Percentiles rank a stretch among this genome's conserved stretches.
Evolutionary conservation across 2,797 vertebrate species (phyloP).

Genomic region (Sebastolobus alascanus): DNA sequence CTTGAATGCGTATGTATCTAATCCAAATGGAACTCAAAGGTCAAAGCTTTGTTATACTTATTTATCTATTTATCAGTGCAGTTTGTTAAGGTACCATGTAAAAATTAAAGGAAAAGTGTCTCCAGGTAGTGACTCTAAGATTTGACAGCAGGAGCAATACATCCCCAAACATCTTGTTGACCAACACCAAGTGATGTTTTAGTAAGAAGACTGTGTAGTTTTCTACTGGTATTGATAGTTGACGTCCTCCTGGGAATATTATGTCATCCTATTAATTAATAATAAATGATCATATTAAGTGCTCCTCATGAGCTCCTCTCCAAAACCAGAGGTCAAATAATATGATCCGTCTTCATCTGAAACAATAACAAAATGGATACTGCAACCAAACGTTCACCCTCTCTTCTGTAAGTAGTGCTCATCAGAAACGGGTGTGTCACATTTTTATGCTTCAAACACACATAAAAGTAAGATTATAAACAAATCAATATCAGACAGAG

Average conservation of each 20-base stretch:
- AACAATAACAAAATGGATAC: slow-evolving; percentile 4
- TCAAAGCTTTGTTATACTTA: background rate
- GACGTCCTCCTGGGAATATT: background rate
- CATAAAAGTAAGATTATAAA: background rate
- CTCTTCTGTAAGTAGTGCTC: background rate
- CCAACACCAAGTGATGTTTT: background rate
- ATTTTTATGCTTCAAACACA: background rate
- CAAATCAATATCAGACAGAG: background rate
- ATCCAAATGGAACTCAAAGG: background rate
- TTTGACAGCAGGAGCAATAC: too few species aligned
- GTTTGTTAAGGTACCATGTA: background rate
- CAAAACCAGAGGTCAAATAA: background rate
- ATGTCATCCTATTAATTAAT: background rate
- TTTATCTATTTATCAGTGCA: background rate
- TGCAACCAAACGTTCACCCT: background rate
- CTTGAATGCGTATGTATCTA: background rate
- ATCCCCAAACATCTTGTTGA: too few species aligned
- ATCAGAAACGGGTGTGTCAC: background rate
- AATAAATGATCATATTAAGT: background rate
- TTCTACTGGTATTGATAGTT: background rate
- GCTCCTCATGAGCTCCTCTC: background rate
- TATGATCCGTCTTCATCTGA: background rate
- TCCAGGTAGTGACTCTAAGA: too few species aligned
- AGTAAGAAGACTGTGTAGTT: background rate
- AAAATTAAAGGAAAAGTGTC: background rate